phyloP scores from a whole-genome alignment of 1,140 invertebrate genomes.

The Trichonephila clavata region DNA sequence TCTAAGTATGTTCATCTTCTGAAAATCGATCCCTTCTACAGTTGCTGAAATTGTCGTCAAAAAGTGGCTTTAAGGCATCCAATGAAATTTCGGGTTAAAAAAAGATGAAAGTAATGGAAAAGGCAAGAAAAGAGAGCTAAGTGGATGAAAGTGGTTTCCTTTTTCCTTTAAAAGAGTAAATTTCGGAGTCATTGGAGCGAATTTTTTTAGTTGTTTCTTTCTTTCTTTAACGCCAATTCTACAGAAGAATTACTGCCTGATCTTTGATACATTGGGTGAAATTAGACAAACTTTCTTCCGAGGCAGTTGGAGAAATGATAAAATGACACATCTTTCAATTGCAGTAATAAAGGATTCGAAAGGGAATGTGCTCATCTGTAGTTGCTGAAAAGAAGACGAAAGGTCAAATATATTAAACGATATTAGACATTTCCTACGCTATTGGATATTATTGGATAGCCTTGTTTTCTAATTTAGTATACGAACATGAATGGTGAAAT shows the following conservation, averaged over 20 bases:
- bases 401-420: neutral
- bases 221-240: conserved; percentile 49
- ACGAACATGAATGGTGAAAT: too few relatives aligned
- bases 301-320: conserved; percentile 1
- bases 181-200: conserved; percentile 71
- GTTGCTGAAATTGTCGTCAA: conserved; percentile 75
- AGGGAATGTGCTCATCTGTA: neutral
- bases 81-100: conserved; percentile 65
- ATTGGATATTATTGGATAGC: neutral
- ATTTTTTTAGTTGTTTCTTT: conserved; percentile 70
- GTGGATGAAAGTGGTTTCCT: conserved; percentile 77
- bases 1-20: conserved; percentile 70
- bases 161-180: conserved; percentile 75
- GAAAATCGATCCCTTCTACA: conserved; percentile 71
- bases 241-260: conserved; percentile 45
- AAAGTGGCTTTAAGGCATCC: conserved; percentile 73
- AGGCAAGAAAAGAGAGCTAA: conserved; percentile 70
- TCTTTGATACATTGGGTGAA: conserved; percentile 70
- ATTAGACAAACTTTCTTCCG: conserved; percentile 43
- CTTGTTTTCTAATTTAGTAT: neutral
- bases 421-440: neutral
- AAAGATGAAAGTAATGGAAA: conserved; percentile 74
- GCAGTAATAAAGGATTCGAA: neutral
- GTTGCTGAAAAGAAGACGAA: neutral
- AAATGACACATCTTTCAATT: neutral